A percentile compares a stretch with the other conserved stretches of the same genome.
These are phyloP conservation scores for Nerophis lumbriciformis DNA, from an alignment of 2,113 vertebrate genomes.

Conservation along the genomic window DNA sequence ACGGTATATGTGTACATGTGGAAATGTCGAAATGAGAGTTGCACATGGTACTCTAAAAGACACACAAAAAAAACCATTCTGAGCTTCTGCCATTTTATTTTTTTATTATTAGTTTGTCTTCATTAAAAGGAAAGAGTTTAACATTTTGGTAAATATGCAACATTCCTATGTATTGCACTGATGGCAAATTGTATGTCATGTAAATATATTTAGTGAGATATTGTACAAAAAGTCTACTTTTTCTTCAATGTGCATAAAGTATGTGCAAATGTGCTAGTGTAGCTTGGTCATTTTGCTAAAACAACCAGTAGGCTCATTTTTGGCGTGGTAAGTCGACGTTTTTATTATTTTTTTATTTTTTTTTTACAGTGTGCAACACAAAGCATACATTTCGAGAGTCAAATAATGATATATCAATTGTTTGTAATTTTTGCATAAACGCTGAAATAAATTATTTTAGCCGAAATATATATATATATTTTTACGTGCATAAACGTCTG, in stretches of 20 bases:
- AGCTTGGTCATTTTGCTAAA: slow-evolving; percentile 36
- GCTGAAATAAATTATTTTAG: too few relatives aligned
- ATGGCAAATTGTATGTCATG: slow-evolving; percentile 88
- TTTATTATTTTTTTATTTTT: too few relatives aligned
- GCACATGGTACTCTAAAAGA: slow-evolving; percentile 72
- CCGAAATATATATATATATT: too few relatives aligned
- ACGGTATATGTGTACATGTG: slow-evolving; percentile 61
- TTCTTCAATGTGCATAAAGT: slow-evolving; percentile 68
- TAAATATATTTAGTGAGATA: slow-evolving; percentile 94
- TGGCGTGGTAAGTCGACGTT: too few relatives aligned
- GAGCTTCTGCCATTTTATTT: slow-evolving; percentile 80
- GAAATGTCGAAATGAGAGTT: slow-evolving; percentile 71
- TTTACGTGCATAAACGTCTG: too few relatives aligned
- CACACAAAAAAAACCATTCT: slow-evolving; percentile 15
- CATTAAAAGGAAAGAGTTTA: slow-evolving; percentile 77
- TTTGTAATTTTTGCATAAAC: too few relatives aligned
- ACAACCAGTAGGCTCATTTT: slow-evolving; percentile 6
- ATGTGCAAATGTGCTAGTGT: slow-evolving; percentile 59
- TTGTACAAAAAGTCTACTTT: slow-evolving; percentile 80
- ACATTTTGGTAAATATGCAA: slow-evolving; percentile 94
- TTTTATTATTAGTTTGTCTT: slow-evolving; percentile 47
- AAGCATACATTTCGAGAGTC: too few relatives aligned
- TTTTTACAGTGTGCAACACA: too few relatives aligned
- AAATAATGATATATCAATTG: too few relatives aligned
- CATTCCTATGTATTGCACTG: slow-evolving; percentile 95